These are phyloP conservation scores for Todiramphus chloris DNA, from an alignment of 2,113 vertebrate genomes.

Conservation along the genomic window DNA sequence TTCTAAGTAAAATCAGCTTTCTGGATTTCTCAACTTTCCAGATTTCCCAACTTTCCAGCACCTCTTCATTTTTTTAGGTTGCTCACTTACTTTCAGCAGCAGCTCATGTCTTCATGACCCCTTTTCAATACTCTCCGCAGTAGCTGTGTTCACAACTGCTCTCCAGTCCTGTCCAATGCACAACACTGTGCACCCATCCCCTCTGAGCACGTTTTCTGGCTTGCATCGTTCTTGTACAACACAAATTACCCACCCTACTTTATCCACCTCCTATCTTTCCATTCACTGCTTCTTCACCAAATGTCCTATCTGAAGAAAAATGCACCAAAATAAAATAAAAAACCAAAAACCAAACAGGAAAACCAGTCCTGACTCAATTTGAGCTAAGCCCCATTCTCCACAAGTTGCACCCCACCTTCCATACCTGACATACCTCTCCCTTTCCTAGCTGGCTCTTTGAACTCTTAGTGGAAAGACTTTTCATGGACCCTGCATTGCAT, in stretches of 20 bases:
- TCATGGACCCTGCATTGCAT: not conserved
- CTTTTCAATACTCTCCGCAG: not conserved
- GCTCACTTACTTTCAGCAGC: not conserved
- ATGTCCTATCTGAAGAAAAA: not conserved
- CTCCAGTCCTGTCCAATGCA: not conserved
- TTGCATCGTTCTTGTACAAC: accelerated
- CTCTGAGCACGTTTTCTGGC: accelerated
- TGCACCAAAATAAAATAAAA: no score
- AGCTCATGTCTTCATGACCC: not conserved
- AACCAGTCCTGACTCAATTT: not conserved
- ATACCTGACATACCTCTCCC: not conserved
- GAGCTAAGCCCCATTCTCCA: not conserved
- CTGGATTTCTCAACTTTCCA: not conserved
- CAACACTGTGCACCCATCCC: not conserved
- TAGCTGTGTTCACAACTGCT: not conserved
- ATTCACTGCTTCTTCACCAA: not conserved
- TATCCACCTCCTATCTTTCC: not conserved
- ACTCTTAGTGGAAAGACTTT: not conserved
- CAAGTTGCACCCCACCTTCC: not conserved
- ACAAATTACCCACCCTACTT: not conserved
- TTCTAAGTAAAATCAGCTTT: not conserved
- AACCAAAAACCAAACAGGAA: not conserved
- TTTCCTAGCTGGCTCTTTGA: not conserved
- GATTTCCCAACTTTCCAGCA: not conserved
- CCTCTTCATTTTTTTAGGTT: not conserved